A percentile compares a stretch with the other conserved stretches of the same genome.
phyloP scores from a whole-genome alignment of 2,888 invertebrate species.

The Aphrophora alni region DNA sequence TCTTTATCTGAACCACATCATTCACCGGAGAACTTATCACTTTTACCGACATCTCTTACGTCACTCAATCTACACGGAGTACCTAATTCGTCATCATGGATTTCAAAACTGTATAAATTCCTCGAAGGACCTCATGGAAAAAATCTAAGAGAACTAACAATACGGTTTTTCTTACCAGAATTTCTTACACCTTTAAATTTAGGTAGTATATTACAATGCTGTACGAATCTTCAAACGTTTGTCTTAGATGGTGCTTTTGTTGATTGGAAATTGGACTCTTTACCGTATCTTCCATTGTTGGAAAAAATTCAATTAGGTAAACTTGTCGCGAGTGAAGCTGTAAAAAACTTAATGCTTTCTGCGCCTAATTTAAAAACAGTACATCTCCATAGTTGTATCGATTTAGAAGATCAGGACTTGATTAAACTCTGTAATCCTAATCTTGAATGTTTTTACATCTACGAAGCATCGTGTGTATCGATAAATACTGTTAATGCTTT shows the following conservation, averaged over 20 bases:
- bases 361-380: constrained; percentile 55
- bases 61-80: constrained; percentile 56
- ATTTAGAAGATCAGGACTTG: constrained; percentile 54
- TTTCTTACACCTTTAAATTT: constrained; percentile 55
- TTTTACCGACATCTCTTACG: constrained; percentile 55
- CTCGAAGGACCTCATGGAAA: constrained; percentile 54
- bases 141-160: constrained; percentile 55
- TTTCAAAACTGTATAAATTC: constrained; percentile 56
- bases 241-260: constrained; percentile 56
- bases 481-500: constrained; percentile 55
- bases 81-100: constrained; percentile 56
- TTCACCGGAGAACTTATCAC: constrained; percentile 55
- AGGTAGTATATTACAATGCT: constrained; percentile 54
- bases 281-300: constrained; percentile 52
- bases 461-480: constrained; percentile 57
- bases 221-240: constrained; percentile 55
- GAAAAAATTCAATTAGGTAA: constrained; percentile 56
- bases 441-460: constrained; percentile 57
- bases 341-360: constrained; percentile 55
- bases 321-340: constrained; percentile 54
- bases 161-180: constrained; percentile 55
- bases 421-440: constrained; percentile 41
- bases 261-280: constrained; percentile 55
- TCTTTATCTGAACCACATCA: constrained; percentile 58
- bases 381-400: constrained; percentile 57